These are phyloP conservation scores for Cheilosia soror DNA, from an alignment of 2,888 invertebrate species.

Conservation along the genomic window DNA sequence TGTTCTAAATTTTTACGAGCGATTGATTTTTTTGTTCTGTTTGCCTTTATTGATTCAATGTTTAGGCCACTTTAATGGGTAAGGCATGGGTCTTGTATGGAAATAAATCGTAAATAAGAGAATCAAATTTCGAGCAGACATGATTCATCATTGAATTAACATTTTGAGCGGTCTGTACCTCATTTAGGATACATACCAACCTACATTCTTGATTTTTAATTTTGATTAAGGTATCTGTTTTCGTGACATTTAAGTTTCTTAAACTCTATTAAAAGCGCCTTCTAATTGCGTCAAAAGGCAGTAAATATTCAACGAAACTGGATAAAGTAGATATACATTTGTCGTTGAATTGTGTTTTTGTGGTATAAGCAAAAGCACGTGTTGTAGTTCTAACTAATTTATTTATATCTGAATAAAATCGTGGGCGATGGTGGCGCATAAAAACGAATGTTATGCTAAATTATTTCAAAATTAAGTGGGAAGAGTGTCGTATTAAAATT, in stretches of 20 bases:
- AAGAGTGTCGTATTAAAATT: constrained; percentile 31
- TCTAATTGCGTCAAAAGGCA: constrained; percentile 25
- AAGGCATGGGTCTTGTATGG: constrained; percentile 22
- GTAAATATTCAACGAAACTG: constrained; percentile 9
- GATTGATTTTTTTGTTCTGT: constrained; percentile 12
- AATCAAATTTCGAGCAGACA: constrained; percentile 45
- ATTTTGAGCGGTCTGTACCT: not conserved
- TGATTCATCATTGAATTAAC: constrained; percentile 52
- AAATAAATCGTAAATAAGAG: constrained; percentile 29
- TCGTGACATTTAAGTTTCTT: constrained; percentile 21
- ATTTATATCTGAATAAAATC: constrained; percentile 21
- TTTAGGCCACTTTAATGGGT: not conserved
- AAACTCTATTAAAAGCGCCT: constrained; percentile 47
- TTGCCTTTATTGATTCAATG: not conserved
- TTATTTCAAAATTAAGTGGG: constrained; percentile 5
- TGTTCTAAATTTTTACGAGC: constrained; percentile 58
- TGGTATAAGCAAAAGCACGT: constrained; percentile 52
- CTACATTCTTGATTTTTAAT: constrained; percentile 3
- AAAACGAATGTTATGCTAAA: constrained; percentile 31
- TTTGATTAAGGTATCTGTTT: constrained; percentile 27
- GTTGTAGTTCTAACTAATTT: constrained; percentile 46
- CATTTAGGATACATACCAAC: not conserved
- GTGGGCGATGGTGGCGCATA: constrained; percentile 54
- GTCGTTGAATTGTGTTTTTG: constrained; percentile 8
- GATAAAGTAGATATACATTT: constrained; percentile 18